Conservation (phyloP, 2,888 invertebrate species). For the Netelia virgata region DNA sequence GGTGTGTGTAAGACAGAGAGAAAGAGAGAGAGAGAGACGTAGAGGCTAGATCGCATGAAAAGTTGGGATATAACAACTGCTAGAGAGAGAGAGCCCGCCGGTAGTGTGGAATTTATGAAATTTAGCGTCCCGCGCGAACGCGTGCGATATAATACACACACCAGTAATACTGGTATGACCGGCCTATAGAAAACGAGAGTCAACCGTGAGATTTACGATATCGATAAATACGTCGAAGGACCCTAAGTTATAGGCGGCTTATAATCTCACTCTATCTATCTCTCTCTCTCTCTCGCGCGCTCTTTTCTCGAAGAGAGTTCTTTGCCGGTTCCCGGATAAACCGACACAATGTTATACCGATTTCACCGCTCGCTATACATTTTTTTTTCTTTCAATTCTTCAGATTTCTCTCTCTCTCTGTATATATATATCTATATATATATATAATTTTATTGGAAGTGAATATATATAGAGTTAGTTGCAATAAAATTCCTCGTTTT, state of each 20-base stretch:
- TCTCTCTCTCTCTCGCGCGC: not conserved
- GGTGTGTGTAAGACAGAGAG: too few relatives aligned
- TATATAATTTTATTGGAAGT: constrained; percentile 12
- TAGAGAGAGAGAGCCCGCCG: constrained; percentile 25
- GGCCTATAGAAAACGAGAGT: constrained; percentile 69
- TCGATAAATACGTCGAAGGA: constrained; percentile 70
- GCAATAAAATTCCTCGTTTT: constrained; percentile 30
- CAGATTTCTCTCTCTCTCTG: not conserved
- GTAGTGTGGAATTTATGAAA: constrained; percentile 67
- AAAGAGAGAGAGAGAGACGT: too few relatives aligned
- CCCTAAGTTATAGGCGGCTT: constrained; percentile 63
- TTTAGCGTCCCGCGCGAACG: constrained; percentile 52
- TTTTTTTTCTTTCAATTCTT: constrained; percentile 22
- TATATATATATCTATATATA: constrained; percentile 14
- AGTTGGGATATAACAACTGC: constrained; percentile 37
- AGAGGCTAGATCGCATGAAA: constrained; percentile 55
- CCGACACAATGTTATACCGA: constrained; percentile 65
- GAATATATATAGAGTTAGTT: too few relatives aligned
- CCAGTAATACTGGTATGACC: constrained; percentile 66
- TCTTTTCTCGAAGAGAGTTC: constrained; percentile 45
- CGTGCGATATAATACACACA: constrained; percentile 22
- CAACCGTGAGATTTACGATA: constrained; percentile 69
- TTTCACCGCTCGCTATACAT: constrained; percentile 58
- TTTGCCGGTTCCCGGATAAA: constrained; percentile 46
- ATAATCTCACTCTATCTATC: constrained; percentile 1